Evolutionary conservation across 2,113 vertebrate species (phyloP).

Genomic region (Macquaria australasica): DNA sequence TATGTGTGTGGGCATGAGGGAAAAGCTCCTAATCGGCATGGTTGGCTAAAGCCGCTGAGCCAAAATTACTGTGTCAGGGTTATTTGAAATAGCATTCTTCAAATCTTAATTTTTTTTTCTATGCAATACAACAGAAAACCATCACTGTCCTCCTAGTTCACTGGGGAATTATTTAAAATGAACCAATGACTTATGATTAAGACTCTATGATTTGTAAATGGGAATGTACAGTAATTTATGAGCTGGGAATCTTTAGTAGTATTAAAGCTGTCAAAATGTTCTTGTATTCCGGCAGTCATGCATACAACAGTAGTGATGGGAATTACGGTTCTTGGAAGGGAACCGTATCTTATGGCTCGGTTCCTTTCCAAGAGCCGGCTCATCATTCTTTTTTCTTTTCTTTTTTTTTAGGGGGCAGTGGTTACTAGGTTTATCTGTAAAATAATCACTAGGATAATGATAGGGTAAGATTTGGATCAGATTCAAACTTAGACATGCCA

Average conservation of each 20-base stretch:
- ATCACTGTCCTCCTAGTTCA: background rate
- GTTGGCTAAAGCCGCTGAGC: background rate
- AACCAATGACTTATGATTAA: background rate
- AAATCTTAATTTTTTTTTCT: background rate
- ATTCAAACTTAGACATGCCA: too few species aligned
- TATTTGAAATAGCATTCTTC: background rate
- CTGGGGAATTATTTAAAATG: background rate
- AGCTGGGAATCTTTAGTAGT: background rate
- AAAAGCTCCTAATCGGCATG: conserved; percentile 10
- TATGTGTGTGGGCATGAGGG: conserved; percentile 7
- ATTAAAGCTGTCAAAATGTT: conserved; percentile 1
- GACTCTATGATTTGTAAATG: background rate
- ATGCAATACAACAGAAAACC: background rate
- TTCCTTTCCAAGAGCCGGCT: too few species aligned
- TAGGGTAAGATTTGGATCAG: too few species aligned
- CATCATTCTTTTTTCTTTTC: too few species aligned
- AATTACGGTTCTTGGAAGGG: too few species aligned
- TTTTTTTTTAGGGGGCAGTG: too few species aligned
- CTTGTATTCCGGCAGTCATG: background rate
- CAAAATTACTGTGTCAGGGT: background rate
- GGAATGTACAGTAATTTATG: background rate
- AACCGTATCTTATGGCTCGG: too few species aligned
- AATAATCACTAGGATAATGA: too few species aligned
- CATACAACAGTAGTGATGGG: background rate
- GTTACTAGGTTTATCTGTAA: too few species aligned